These are phyloP conservation scores for Ibycter americanus DNA, from an alignment of 2,797 vertebrate species.

Conservation along the genomic window DNA sequence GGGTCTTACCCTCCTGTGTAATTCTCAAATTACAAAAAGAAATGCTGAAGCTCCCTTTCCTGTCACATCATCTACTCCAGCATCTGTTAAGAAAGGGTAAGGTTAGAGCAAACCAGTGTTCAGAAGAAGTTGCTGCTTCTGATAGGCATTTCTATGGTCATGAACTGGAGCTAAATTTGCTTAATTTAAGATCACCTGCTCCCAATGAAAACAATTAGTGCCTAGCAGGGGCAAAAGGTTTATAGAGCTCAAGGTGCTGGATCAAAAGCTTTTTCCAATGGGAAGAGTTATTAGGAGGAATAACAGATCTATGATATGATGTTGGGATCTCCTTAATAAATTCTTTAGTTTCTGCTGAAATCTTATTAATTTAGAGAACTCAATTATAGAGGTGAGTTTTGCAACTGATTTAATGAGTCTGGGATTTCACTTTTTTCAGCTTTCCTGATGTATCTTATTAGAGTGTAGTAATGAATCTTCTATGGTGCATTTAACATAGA, in stretches of 20 bases:
- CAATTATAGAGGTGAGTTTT: background rate
- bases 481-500: rapidly evolving
- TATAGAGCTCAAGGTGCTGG: background rate
- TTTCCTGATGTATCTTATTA: background rate
- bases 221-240: background rate
- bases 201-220: background rate
- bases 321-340: background rate
- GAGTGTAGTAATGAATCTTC: background rate
- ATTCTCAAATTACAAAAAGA: background rate
- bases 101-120: background rate
- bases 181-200: background rate
- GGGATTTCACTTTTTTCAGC: background rate
- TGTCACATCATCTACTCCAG: background rate
- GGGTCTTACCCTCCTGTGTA: background rate
- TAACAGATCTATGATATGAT: rapidly evolving
- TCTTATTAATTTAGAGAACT: background rate
- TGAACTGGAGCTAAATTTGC: background rate
- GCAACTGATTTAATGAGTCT: background rate
- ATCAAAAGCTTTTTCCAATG: background rate
- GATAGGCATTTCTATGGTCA: background rate
- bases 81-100: background rate
- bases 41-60: background rate
- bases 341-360: background rate
- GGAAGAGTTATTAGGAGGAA: background rate
- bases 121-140: background rate